A percentile compares a stretch with the other conserved stretches of the same genome.
Conservation (phyloP, 2,888 invertebrate species). For the Nineta flava region DNA sequence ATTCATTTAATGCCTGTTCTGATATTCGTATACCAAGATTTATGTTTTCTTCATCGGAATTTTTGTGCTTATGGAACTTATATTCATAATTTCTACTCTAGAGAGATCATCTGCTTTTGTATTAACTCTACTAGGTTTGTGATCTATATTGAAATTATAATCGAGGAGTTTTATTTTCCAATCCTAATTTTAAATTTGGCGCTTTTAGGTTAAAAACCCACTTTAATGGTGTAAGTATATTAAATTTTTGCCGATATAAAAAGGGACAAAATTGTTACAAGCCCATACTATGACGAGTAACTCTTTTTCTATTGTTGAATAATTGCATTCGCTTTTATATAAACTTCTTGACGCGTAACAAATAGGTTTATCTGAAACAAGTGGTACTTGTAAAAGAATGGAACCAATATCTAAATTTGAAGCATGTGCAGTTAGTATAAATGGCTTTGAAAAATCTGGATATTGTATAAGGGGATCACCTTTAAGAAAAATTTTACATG, state of each 20-base stretch:
- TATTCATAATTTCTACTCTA: slow-evolving; percentile 8
- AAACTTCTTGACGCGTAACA: slow-evolving; percentile 21
- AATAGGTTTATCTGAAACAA: slow-evolving; percentile 19
- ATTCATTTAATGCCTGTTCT: not conserved
- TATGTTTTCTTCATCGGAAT: not conserved
- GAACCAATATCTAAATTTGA: slow-evolving; percentile 18
- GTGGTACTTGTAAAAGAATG: slow-evolving; percentile 7
- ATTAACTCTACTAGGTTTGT: slow-evolving; percentile 18
- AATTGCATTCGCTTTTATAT: slow-evolving; percentile 20
- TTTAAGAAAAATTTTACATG: slow-evolving; percentile 14
- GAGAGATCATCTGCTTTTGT: slow-evolving; percentile 18
- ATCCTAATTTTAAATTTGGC: slow-evolving; percentile 17
- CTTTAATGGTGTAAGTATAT: slow-evolving; percentile 16
- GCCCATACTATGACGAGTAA: slow-evolving; percentile 22
- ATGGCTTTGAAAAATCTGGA: slow-evolving; percentile 16
- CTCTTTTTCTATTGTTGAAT: slow-evolving; percentile 22
- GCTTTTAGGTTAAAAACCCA: too few relatives aligned
- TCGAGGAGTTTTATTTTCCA: slow-evolving; percentile 19
- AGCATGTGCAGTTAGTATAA: slow-evolving; percentile 21
- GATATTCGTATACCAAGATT: not conserved
- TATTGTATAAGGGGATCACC: slow-evolving; percentile 14
- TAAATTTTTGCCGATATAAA: slow-evolving; percentile 21
- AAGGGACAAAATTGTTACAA: slow-evolving; percentile 21
- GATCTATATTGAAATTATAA: slow-evolving; percentile 19
- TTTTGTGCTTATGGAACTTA: not conserved